phyloP scores from a whole-genome alignment of 2,888 invertebrate species.

The Flabesymbios commensalis region DNA sequence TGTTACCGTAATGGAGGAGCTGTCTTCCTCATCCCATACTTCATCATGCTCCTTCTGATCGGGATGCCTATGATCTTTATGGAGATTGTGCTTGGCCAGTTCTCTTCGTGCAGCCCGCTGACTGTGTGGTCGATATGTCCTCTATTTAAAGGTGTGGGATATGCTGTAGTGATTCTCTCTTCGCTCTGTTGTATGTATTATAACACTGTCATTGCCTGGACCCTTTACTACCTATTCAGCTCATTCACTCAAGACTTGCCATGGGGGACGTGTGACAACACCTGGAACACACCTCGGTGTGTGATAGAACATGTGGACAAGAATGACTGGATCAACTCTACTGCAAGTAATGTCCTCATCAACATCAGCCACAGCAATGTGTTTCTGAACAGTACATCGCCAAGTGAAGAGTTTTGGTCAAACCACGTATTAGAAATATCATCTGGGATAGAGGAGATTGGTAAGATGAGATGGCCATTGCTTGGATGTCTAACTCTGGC shows the following conservation, averaged over 20 bases:
- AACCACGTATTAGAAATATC: constrained; percentile 52
- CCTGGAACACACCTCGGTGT: constrained; percentile 51
- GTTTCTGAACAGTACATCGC: constrained; percentile 18
- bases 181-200: constrained; percentile 62
- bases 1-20: constrained; percentile 61
- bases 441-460: constrained; percentile 51
- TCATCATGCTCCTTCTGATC: constrained; percentile 67
- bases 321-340: too few relatives aligned
- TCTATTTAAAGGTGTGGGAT: constrained; percentile 68
- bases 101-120: constrained; percentile 67
- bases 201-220: constrained; percentile 62
- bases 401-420: constrained; percentile 44
- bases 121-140: constrained; percentile 68
- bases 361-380: too few relatives aligned
- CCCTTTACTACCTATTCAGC: constrained; percentile 59
- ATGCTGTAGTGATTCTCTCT: constrained; percentile 60
- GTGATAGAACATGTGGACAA: too few relatives aligned
- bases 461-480: constrained; percentile 30
- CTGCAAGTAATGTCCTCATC: too few relatives aligned
- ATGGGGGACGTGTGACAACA: constrained; percentile 59
- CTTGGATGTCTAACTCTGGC: constrained; percentile 27
- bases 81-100: constrained; percentile 69
- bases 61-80: constrained; percentile 70
- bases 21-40: constrained; percentile 72
- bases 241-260: constrained; percentile 57